A percentile compares a stretch with the other conserved stretches of the same genome.
These are phyloP conservation scores for Cacajao melanocephalus DNA, from an alignment of 2,797 vertebrate genomes.

Conservation along the genomic window DNA sequence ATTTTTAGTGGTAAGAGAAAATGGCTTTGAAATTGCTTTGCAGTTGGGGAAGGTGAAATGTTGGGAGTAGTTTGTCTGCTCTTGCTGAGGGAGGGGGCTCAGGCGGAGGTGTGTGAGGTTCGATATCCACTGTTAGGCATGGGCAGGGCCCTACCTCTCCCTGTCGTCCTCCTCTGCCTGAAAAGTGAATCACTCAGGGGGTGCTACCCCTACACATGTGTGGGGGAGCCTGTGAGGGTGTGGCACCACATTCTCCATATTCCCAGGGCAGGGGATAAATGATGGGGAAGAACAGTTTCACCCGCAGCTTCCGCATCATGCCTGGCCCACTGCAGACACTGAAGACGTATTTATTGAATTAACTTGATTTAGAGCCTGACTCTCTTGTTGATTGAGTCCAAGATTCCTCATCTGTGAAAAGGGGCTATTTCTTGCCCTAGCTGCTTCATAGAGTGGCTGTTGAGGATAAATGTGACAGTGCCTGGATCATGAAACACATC, in stretches of 20 bases:
- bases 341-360: neutral
- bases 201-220: rapidly evolving
- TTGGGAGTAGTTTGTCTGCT: neutral
- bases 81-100: neutral
- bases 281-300: neutral
- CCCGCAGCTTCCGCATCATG: too few relatives aligned
- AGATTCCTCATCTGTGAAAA: neutral
- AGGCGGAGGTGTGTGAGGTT: neutral
- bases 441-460: neutral
- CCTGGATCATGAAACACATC: neutral
- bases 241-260: neutral
- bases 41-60: neutral
- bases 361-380: neutral
- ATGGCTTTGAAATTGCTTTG: neutral
- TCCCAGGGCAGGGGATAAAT: neutral
- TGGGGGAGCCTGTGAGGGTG: neutral
- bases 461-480: neutral
- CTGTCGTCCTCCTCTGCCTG: neutral
- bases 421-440: neutral
- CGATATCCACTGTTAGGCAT: neutral
- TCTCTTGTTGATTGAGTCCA: neutral
- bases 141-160: neutral
- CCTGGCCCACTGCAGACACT: neutral
- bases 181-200: neutral
- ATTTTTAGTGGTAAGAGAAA: slow-evolving; percentile 18